Conservation (phyloP, 1,140 invertebrate species). For the Condylostylus longicornis region DNA sequence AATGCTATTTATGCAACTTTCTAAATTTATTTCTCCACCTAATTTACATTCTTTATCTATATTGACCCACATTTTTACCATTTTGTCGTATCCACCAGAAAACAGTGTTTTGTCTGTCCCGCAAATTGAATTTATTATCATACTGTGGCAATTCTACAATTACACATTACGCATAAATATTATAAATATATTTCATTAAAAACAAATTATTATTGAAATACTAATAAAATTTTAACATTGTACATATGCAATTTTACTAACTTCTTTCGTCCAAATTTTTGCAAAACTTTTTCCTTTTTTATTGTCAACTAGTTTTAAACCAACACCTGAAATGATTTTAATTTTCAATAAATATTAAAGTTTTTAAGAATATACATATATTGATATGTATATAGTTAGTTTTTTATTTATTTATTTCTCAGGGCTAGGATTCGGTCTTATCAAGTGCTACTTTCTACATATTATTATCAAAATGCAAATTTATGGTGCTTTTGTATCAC, state of each 20-base stretch:
- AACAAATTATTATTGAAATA: constrained; percentile 7
- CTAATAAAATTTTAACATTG: neutral
- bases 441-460: too few relatives aligned
- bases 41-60: constrained; percentile 12
- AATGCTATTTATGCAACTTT: constrained; percentile 20
- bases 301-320: too few relatives aligned
- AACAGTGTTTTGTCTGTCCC: constrained; percentile 18
- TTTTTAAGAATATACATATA: too few relatives aligned
- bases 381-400: too few relatives aligned
- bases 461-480: too few relatives aligned
- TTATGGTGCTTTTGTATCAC: too few relatives aligned
- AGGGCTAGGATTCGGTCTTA: too few relatives aligned
- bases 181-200: neutral
- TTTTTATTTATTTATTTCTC: too few relatives aligned
- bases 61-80: constrained; percentile 25
- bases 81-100: constrained; percentile 27
- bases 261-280: constrained; percentile 17
- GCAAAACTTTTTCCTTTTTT: constrained; percentile 16
- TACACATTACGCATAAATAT: neutral
- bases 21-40: constrained; percentile 20
- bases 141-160: constrained; percentile 23
- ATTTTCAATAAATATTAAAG: too few relatives aligned
- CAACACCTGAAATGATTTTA: too few relatives aligned
- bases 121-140: constrained; percentile 26
- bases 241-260: constrained; percentile 6